phyloP scores from a whole-genome alignment of 1,140 invertebrate genomes.

The Drosophila bocqueti region DNA sequence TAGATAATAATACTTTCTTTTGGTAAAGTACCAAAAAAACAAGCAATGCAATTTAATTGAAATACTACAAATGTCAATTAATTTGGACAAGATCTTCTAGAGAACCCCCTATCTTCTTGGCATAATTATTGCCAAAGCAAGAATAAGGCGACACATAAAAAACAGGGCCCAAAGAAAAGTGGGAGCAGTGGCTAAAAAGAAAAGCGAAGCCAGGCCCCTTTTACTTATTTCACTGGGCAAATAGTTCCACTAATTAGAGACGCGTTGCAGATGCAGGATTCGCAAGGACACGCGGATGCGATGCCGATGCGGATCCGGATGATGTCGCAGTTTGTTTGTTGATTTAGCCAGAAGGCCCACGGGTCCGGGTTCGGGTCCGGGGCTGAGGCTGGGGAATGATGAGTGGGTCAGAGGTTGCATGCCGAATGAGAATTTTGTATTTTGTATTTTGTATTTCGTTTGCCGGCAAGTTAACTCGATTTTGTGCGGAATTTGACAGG shows the following conservation, averaged over 20 bases:
- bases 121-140: slow-evolving; percentile 30
- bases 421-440: slow-evolving; percentile 37
- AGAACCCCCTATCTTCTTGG: slow-evolving; percentile 6
- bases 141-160: not conserved
- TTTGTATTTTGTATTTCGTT: slow-evolving; percentile 9
- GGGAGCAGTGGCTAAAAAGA: not conserved
- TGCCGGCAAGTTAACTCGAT: slow-evolving; percentile 44
- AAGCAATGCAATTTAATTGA: not conserved
- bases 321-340: slow-evolving; percentile 54
- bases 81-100: slow-evolving; percentile 5
- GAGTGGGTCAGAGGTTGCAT: slow-evolving; percentile 33
- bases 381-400: not conserved
- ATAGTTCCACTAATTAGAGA: slow-evolving; percentile 56
- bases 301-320: slow-evolving; percentile 15
- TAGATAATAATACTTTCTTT: too few relatives aligned
- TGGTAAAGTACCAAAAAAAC: too few relatives aligned
- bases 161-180: not conserved
- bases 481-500: slow-evolving; percentile 43
- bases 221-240: slow-evolving; percentile 30
- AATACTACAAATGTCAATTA: not conserved
- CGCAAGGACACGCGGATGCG: slow-evolving; percentile 39
- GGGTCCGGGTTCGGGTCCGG: not conserved
- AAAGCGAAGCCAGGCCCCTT: not conserved
- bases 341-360: slow-evolving; percentile 36
- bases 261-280: slow-evolving; percentile 28